Conservation (phyloP, 1,140 invertebrate species). For the Drosophila persimilis region DNA sequence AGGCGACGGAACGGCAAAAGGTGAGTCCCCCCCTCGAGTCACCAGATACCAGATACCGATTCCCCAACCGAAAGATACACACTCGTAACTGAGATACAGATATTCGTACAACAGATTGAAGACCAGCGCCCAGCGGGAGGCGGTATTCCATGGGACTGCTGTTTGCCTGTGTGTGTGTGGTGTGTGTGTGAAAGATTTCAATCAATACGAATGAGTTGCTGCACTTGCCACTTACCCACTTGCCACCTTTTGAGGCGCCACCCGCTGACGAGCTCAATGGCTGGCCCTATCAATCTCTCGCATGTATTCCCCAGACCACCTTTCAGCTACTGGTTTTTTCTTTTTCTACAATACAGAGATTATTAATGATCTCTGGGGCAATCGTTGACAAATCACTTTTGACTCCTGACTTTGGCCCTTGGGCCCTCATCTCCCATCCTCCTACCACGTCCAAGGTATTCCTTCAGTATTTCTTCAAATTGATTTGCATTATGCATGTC, state of each 20-base stretch:
- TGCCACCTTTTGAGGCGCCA: conserved; percentile 52
- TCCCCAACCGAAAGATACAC: neutral
- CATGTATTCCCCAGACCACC: no score
- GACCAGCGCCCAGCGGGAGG: conserved; percentile 37
- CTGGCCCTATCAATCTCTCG: conserved; percentile 58
- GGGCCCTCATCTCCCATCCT: neutral
- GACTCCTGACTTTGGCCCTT: conserved; percentile 30
- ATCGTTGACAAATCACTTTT: conserved; percentile 53
- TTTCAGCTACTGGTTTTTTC: conserved; percentile 45
- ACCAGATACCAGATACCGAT: conserved; percentile 10
- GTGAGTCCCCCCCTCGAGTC: conserved; percentile 84
- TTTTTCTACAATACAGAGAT: conserved; percentile 25
- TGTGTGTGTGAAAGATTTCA: conserved; percentile 70
- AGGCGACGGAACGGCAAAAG: conserved; percentile 96
- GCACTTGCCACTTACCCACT: conserved; percentile 52
- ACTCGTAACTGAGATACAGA: conserved; percentile 15
- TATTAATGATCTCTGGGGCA: conserved; percentile 46
- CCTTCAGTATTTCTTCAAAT: conserved; percentile 33
- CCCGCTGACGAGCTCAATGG: conserved; percentile 47
- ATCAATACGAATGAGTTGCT: conserved; percentile 62
- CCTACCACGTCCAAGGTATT: no score
- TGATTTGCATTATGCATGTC: conserved; percentile 74
- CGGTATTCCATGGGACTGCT: conserved; percentile 18
- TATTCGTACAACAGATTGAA: conserved; percentile 27
- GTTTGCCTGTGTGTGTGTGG: conserved; percentile 2